Base-by-base conservation (phyloP, 2,797 vertebrate species). In the Poeciliopsis presidionis region DNA sequence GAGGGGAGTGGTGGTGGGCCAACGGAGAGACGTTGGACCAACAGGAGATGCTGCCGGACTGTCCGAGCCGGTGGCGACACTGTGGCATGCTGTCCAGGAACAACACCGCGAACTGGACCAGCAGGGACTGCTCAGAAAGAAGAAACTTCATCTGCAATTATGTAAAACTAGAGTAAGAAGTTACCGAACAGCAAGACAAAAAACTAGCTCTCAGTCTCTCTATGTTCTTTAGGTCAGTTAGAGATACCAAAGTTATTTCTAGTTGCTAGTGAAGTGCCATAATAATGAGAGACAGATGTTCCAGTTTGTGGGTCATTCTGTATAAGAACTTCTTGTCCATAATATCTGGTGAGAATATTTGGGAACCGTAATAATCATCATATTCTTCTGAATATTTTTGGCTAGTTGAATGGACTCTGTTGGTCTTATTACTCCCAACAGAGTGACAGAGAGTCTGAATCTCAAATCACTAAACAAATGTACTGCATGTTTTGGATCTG, bases 41-140 rank as follows among this genome's bases (percentile, higher is more conserved):
- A 12, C 1, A 49, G 1, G 57, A 0, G 45, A 33, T 0, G 39
- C 70, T 89, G 63, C 79, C 81, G 1, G 1, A 41, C 6, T 92
- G 90, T 72, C 88, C 89, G 0, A 25, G 78, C 22, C 28, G 36
- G 43, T 4, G 13, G 65, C 30, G 63, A n/a, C 63, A 14, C 78
- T 93, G 92, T 78, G 90, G 90, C 43, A 57, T 43, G 7, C 0
- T 91, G 16, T 87, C 89, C 72, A 90, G 85, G 65, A 0, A 43
- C 0, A 1, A 47, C 49, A 61, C 33, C 1, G 22, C 16, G 5
- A 25, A 39, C 2, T 89, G 74, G 83, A 53, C 74, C 67, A 77
- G 1, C 49, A 79, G 73, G 28, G 80, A 90, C 83, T 93, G 91
- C 72, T 67, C 77, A 16, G 89, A 91, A 11, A 87, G 2, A 83